phyloP scores from a whole-genome alignment of 2,113 vertebrate species.

The Microcebus griseorufus region DNA sequence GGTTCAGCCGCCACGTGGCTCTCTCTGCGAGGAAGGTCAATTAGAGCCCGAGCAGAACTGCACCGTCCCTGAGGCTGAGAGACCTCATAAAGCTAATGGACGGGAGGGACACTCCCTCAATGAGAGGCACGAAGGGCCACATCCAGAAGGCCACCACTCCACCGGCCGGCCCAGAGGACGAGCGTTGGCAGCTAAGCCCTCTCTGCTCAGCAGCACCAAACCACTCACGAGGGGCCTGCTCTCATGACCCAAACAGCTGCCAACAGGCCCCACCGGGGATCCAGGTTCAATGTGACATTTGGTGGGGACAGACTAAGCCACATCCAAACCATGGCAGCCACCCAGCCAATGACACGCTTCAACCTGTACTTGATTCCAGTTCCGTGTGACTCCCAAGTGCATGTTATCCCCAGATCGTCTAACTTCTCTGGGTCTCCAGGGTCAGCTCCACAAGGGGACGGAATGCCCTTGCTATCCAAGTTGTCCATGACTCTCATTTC shows the following conservation, averaged over 20 bases:
- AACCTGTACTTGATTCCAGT: not conserved
- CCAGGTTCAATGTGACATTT: not conserved
- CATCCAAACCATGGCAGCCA: not conserved
- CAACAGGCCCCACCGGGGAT: not conserved
- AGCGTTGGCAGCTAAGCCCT: not conserved
- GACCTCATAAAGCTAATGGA: not conserved
- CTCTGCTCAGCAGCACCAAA: not conserved
- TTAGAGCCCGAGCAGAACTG: not conserved
- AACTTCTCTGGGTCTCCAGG: not conserved
- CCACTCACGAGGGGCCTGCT: accelerated
- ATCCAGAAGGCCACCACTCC: not conserved
- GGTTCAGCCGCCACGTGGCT: too few relatives aligned
- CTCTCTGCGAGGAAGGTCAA: not conserved
- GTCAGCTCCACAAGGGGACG: too few relatives aligned
- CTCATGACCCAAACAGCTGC: not conserved
- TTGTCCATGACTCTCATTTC: not conserved
- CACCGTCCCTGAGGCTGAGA: not conserved
- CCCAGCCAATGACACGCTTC: not conserved
- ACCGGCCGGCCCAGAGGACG: too few relatives aligned
- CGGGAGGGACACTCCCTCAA: not conserved
- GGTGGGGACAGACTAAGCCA: not conserved
- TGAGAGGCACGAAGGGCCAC: not conserved
- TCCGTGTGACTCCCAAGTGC: not conserved
- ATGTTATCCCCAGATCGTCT: too few relatives aligned
- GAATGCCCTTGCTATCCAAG: not conserved